A percentile compares a stretch with the other conserved stretches of the same genome.
phyloP scores from a whole-genome alignment of 92 coral and sea anemone genomes.

The Parazoanthus swiftii region DNA sequence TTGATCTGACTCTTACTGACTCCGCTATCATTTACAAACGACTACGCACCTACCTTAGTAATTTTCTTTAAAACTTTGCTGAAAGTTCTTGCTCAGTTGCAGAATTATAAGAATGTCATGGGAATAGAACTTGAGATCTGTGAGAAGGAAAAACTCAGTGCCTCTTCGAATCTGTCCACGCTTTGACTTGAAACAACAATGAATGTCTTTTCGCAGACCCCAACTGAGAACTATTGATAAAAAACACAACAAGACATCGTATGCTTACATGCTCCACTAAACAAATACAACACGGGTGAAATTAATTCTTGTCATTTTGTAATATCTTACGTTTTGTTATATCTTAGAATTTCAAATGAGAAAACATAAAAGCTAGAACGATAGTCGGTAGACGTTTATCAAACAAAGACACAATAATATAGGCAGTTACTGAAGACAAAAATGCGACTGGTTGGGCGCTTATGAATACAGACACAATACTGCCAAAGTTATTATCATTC shows the following conservation, averaged over 20 bases:
- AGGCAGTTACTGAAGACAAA: neutral
- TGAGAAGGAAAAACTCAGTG: neutral
- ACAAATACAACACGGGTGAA: neutral
- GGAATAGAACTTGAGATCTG: neutral
- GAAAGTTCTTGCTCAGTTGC: neutral
- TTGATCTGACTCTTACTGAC: neutral
- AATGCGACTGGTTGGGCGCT: neutral
- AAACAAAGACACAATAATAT: neutral
- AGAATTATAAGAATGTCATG: neutral
- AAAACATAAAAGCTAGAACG: neutral
- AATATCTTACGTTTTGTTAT: neutral
- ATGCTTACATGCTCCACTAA: neutral
- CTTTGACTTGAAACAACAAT: neutral
- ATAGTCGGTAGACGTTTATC: neutral
- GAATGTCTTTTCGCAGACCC: slow-evolving; percentile 11
- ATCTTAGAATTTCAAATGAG: neutral
- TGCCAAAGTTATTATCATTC: neutral
- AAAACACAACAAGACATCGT: slow-evolving; percentile 1
- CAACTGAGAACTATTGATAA: slow-evolving; percentile 2
- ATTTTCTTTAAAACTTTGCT: neutral
- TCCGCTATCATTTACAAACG: neutral
- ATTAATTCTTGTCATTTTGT: slow-evolving; percentile 8
- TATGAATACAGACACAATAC: neutral
- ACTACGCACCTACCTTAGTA: neutral
- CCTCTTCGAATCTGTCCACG: neutral